Percentiles rank a stretch among this genome's conserved stretches.
These are phyloP conservation scores for Sebastes schlegelii DNA, from an alignment of 2,113 vertebrate species.

Conservation along the genomic window DNA sequence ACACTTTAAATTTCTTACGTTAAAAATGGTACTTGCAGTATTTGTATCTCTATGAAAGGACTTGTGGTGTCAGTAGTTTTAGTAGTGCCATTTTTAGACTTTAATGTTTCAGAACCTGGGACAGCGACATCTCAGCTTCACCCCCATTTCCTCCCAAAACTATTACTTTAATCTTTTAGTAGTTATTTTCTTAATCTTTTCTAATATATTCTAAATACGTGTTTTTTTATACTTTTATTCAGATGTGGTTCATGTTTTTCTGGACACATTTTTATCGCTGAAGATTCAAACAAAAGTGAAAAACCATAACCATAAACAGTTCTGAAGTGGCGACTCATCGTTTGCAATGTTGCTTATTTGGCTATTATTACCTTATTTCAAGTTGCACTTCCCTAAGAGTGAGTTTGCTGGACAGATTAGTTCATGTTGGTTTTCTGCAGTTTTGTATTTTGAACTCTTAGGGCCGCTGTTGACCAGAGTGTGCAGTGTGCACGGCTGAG, in stretches of 20 bases:
- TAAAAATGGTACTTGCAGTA: background rate
- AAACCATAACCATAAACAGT: too few species aligned
- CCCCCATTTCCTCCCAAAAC: background rate
- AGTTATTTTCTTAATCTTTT: background rate
- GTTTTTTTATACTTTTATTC: background rate
- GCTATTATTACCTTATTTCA: background rate
- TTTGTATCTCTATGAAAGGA: background rate
- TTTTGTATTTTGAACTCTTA: conserved; percentile 85
- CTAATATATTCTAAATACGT: background rate
- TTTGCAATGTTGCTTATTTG: background rate
- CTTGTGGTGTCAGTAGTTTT: background rate
- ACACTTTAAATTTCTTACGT: background rate
- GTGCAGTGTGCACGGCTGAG: background rate
- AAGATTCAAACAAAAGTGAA: background rate
- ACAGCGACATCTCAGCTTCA: background rate
- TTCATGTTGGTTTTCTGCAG: conserved; percentile 61
- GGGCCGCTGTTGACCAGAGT: conserved; percentile 91
- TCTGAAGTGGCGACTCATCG: background rate
- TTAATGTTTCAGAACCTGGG: background rate
- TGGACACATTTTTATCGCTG: background rate
- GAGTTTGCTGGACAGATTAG: background rate
- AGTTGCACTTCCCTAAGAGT: background rate
- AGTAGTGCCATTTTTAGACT: background rate
- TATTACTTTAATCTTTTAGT: background rate
- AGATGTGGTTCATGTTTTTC: background rate